Evolutionary conservation across 2,888 invertebrate genomes (phyloP).

Genomic region (Agriotes lineatus): DNA sequence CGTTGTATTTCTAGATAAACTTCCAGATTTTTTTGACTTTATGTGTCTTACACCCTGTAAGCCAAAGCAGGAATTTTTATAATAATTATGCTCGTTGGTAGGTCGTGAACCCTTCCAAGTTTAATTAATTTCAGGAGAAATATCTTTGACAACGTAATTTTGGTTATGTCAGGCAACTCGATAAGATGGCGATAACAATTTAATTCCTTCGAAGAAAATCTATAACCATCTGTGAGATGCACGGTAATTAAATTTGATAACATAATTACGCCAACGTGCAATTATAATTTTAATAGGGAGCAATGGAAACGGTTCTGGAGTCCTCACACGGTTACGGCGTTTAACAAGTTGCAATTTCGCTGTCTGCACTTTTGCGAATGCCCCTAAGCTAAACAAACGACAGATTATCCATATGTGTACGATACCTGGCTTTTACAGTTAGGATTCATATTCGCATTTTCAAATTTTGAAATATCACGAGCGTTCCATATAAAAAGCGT

Average conservation of each 20-base stretch:
- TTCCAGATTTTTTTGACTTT: too few species aligned
- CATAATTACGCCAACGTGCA: not conserved
- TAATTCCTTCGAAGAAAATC: too few species aligned
- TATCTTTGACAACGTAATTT: too few species aligned
- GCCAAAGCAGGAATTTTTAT: too few species aligned
- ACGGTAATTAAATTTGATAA: not conserved
- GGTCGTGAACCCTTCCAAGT: too few species aligned
- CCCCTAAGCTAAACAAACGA: not conserved
- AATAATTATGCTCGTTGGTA: too few species aligned
- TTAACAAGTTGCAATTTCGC: slow-evolving; percentile 7
- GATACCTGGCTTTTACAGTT: slow-evolving; percentile 1
- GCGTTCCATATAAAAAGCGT: not conserved
- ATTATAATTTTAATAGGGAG: not conserved
- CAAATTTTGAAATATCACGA: slow-evolving; percentile 1
- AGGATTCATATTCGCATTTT: not conserved
- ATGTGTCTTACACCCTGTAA: too few species aligned
- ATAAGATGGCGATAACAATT: too few species aligned
- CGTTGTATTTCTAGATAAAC: too few species aligned
- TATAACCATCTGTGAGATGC: not conserved
- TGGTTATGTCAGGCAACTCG: too few species aligned
- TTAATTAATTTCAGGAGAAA: too few species aligned
- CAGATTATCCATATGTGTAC: not conserved
- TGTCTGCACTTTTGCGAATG: slow-evolving; percentile 7
- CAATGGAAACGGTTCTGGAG: not conserved
- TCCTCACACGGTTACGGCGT: not conserved